Base-by-base conservation (phyloP, 2,113 vertebrate species). In the Silurus asotus region DNA sequence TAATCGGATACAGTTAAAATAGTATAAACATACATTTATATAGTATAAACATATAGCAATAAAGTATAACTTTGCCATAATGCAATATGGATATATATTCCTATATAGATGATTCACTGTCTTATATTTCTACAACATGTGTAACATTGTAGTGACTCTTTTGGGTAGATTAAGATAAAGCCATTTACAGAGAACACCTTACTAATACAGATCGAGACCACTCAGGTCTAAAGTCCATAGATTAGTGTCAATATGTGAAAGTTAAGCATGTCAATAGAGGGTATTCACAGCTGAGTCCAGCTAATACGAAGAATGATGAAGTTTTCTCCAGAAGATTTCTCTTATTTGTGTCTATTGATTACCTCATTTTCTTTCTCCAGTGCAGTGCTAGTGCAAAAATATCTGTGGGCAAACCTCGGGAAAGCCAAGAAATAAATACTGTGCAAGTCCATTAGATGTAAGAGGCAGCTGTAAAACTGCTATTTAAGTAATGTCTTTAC, bases 271-370 rank as follows among this genome's bases (percentile, higher is more conserved):
- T 89, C 87, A 91, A 91, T 89, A 88, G 51, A 85, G 87, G 69
- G 80, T 85, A 87, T 88, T 56, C 81, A 87, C 87, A 89, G 87
- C 85, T 87, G 83, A 87, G 81, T 75, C 83, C 65, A 87, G 84
- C 82, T 86, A 88, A 89, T 89, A 86, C 84, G 89, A 87, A 89
- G 88, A 91, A 88, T 89, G 84, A 90, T 85, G 86, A 82, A 89
- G 85, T 67, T 81, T 87, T 89, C 80, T 88, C 58, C 74, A 70
- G 67, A 89, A 88, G 85, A 88, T 88, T 85, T 86, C 58, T 87
- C 87, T 87, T 88, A 88, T 84, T 89, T 86, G 89, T 89, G 78
- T 53, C 65, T 79, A 90, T 91, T 76, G 86, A 90, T 90, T 88
- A 84, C 67, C 86, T 88, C 58, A 86, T 90, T 89, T 87, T 89